Base-by-base conservation (phyloP, 1,140 invertebrate species). In the Oncopodura yosiiana region DNA sequence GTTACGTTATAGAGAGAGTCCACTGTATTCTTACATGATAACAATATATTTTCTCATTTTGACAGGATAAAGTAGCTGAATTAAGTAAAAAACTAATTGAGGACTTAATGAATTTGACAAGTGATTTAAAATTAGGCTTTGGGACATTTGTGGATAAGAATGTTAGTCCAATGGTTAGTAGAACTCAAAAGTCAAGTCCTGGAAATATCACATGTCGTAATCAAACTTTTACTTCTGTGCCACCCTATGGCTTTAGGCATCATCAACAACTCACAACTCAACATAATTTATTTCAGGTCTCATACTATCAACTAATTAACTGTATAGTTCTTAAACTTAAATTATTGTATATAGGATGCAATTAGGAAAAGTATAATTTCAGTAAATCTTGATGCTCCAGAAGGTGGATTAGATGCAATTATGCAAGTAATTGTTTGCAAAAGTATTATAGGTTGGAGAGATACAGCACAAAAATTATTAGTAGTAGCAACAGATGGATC, bases 351-450 rank as follows among this genome's bases (percentile, higher is more conserved):
- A n/a, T 41, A 54, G 43, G 12, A 52, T 8, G 16, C n/a, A 12
- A 58, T 62, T 11, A 30, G 16, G 2, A 26, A 55, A 6, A 73
- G 75, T 5, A 61, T 70, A 2, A 75, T 84, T 9, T 84, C 83
- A 1, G 75, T 74, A 18, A 87, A 86, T 69, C 66, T 82, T 50
- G 84, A 87, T 60, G 66, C 69, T 2, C 83, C 83, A 1, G 86
- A 89, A 70, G 84, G 84, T 30, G 82, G 83, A 2, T 76, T 88
- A 26, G 86, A 89, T 68, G 86, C 82, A 3, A 74, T 90, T 24
- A 82, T 87, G 74, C 86, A 90, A 67, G 79, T 75, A 1, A 75
- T 83, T 18, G 75, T 75, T 2, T 84, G 82, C 62, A 72, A 71
- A 8, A 60, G 79, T 14, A 61, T 77, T 52, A 74, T 82, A 11